These are phyloP conservation scores for Caenorhabditis sp. DNA, from an alignment of 2,888 invertebrate species.

Conservation along the genomic window DNA sequence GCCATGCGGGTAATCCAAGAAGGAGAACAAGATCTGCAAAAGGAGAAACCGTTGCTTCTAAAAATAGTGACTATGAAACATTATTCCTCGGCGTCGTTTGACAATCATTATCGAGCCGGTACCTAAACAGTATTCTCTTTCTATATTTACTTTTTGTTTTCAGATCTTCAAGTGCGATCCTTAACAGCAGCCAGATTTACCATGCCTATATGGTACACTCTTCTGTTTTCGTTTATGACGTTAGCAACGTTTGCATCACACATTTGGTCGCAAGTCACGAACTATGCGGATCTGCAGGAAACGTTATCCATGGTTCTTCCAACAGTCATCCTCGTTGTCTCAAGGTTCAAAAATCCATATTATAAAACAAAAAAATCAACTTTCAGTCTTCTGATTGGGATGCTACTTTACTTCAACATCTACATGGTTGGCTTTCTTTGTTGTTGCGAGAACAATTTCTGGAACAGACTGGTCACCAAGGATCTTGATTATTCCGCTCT, in stretches of 20 bases:
- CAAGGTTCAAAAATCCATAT: conserved; percentile 58
- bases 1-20: conserved; percentile 67
- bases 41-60: conserved; percentile 63
- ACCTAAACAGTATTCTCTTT: too few relatives aligned
- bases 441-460: conserved; percentile 74
- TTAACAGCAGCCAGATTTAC: conserved; percentile 71
- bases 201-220: conserved; percentile 76
- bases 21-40: conserved; percentile 50
- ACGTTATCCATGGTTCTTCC: conserved; percentile 64
- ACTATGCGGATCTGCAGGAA: conserved; percentile 70
- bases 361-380: not conserved
- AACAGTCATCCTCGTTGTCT: conserved; percentile 68
- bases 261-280: conserved; percentile 77
- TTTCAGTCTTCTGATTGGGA: conserved; percentile 69
- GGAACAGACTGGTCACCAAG: conserved; percentile 56
- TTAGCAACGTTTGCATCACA: conserved; percentile 74
- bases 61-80: conserved; percentile 69
- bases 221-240: conserved; percentile 74
- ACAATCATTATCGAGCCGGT: conserved; percentile 70
- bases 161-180: conserved; percentile 74
- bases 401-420: conserved; percentile 72
- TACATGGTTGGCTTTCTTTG: conserved; percentile 75
- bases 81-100: conserved; percentile 74
- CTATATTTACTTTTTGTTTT: conserved; percentile 21
- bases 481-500: conserved; percentile 62